Base-by-base conservation (phyloP, 2,888 invertebrate genomes). In the Embidobia sp. region DNA sequence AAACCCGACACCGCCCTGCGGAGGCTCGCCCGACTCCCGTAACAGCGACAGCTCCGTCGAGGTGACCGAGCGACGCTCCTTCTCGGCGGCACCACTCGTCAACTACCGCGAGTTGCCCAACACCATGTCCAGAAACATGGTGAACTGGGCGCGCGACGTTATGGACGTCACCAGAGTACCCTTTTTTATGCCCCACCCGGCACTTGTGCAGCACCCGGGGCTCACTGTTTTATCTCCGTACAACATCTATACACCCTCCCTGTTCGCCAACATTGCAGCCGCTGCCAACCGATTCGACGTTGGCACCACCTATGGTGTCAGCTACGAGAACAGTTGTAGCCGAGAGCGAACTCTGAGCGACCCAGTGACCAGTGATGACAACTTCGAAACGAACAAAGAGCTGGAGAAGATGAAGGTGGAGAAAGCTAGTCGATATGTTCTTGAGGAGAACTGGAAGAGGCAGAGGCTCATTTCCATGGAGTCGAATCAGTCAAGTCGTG, bases 1-100 rank as follows among this genome's bases (percentile, higher is more conserved):
- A n/a, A 92, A 92, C 82, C 90, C 92, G n/a, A 91, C 92, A 1
- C 94, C 94, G 0, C 94, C 95, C 0, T 94, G 94, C 77, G 93
- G 95, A 5, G 94, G 94, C 63, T 95, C 95, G 0, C 95, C 96
- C 0, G 96, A 96, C 84, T 95, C 95, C 0, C 95, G 95, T 84
- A 94, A 95, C 85, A 96, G 95, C 11, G 95, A 95, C 80, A 94
- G 94, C 11, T 95, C 95, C 0, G 93, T 95, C 1, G 95, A 95
- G 86, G 90, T 94, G 73, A 93, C 93, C 79, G 94, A 94, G 53
- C 92, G 93, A 82, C 87, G 91, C 42, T 91, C 92, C 55, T 89
- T 90, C 64, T 82, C 81, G 1, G 84, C 85, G 49, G 86, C 85
- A 79, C 89, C 91, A n/a, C 6, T 19, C 8, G 8, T 46, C 75